These are phyloP conservation scores for Hemiscyllium ocellatum DNA, from an alignment of 2,113 vertebrate species.

Conservation along the genomic window DNA sequence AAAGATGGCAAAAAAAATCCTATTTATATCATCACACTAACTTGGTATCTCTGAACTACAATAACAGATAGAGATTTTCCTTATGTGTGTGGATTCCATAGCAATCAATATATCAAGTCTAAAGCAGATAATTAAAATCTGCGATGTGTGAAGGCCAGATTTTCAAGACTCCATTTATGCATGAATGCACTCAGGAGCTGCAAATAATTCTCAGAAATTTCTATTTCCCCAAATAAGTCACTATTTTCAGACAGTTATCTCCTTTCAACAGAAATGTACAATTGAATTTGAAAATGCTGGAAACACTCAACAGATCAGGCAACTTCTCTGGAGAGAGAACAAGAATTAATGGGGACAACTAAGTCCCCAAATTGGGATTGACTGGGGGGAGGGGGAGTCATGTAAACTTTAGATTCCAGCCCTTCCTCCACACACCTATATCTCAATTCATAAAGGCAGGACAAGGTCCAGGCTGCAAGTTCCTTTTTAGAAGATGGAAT, in stretches of 20 bases:
- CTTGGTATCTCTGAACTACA: neutral
- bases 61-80: neutral
- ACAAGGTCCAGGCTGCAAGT: neutral
- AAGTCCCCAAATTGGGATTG: neutral
- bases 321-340: neutral
- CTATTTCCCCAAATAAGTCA: neutral
- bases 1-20: neutral
- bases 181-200: neutral
- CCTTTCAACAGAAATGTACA: neutral
- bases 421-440: neutral
- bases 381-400: neutral
- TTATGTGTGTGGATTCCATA: neutral
- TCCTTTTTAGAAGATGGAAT: neutral
- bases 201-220: neutral
- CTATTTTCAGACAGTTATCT: neutral
- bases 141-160: neutral
- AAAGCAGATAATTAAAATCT: constrained; percentile 8
- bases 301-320: neutral
- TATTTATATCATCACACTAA: neutral
- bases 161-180: neutral
- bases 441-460: neutral
- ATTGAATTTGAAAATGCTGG: neutral
- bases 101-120: no score
- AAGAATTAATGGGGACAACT: neutral
- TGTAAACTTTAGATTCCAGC: neutral